Evolutionary conservation across 2,888 invertebrate genomes (phyloP).

Genomic region (Archaeoteleia sp.): DNA sequence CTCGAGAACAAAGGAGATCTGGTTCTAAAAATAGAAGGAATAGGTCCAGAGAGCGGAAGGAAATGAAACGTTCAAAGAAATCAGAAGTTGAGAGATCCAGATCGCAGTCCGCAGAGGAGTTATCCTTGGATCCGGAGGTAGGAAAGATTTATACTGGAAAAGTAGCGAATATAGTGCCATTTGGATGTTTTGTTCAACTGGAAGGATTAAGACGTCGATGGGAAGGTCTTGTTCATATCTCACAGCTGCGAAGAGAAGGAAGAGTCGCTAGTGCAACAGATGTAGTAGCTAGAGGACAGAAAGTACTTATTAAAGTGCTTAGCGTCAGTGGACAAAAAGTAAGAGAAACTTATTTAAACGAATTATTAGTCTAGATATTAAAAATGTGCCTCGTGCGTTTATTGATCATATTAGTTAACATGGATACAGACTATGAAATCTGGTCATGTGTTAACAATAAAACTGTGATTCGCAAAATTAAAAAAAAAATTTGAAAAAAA

Average conservation of each 20-base stretch:
- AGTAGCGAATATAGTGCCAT: conserved; percentile 97
- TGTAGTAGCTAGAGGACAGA: conserved; percentile 92
- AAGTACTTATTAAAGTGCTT: conserved; percentile 91
- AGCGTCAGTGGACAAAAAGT: conserved; percentile 91
- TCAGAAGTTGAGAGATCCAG: conserved; percentile 60
- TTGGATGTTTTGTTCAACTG: conserved; percentile 98
- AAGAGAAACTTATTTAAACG: too few species aligned
- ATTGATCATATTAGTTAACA: too few species aligned
- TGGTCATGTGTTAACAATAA: too few species aligned
- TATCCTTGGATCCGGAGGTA: conserved; percentile 85
- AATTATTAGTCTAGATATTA: too few species aligned
- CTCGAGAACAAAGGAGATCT: conserved; percentile 67
- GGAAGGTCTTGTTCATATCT: conserved; percentile 98
- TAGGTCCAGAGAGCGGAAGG: conserved; percentile 49
- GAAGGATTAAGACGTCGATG: conserved; percentile 91
- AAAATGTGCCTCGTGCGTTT: too few species aligned
- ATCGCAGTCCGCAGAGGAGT: conserved; percentile 76
- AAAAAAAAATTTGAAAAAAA: too few species aligned
- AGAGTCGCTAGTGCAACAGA: conserved; percentile 96
- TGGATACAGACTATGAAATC: too few species aligned
- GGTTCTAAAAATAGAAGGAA: conserved; percentile 54
- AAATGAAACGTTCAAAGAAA: conserved; percentile 69
- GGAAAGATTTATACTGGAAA: conserved; percentile 95
- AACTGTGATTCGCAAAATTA: too few species aligned
- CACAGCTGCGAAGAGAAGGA: conserved; percentile 93